These are phyloP conservation scores for Aplysina aerophoba DNA, from an alignment of 37 sponge, comb jelly and placozoan species.

Conservation along the genomic window DNA sequence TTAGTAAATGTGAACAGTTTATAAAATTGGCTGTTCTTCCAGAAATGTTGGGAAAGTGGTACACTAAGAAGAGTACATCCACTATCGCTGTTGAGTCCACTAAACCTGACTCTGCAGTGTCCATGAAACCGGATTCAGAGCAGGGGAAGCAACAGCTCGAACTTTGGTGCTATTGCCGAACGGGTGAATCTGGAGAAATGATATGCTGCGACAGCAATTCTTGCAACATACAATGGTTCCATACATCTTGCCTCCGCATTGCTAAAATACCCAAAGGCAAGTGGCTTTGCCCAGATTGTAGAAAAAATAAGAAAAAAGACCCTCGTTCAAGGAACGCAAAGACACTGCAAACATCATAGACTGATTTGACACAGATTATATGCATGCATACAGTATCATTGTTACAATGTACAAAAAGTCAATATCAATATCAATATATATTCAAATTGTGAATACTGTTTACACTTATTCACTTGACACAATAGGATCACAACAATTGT, in stretches of 20 bases:
- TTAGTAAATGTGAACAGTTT: too few species aligned
- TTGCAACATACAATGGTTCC: slow-evolving; percentile 62
- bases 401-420: background rate
- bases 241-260: slow-evolving; percentile 39
- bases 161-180: slow-evolving; percentile 52
- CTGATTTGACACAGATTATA: background rate
- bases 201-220: slow-evolving; percentile 32
- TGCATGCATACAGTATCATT: slow-evolving; percentile 15
- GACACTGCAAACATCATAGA: background rate
- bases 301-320: slow-evolving; percentile 26
- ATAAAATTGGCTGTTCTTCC: too few species aligned
- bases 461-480: slow-evolving; percentile 12
- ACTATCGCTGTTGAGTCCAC: too few species aligned
- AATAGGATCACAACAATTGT: slow-evolving; percentile 21
- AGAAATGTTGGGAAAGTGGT: too few species aligned
- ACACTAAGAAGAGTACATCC: too few species aligned
- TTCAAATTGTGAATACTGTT: slow-evolving; percentile 10
- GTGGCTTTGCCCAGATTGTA: slow-evolving; percentile 58
- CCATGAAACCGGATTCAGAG: too few species aligned
- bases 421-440: slow-evolving; percentile 2
- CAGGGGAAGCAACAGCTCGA: too few species aligned
- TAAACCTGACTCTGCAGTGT: too few species aligned
- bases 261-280: slow-evolving; percentile 59
- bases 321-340: slow-evolving; percentile 4
- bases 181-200: slow-evolving; percentile 29